Percentiles rank a stretch among this genome's conserved stretches.
These are phyloP conservation scores for Misgurnus mizolepis DNA, from an alignment of 2,113 vertebrate genomes.

Conservation along the genomic window DNA sequence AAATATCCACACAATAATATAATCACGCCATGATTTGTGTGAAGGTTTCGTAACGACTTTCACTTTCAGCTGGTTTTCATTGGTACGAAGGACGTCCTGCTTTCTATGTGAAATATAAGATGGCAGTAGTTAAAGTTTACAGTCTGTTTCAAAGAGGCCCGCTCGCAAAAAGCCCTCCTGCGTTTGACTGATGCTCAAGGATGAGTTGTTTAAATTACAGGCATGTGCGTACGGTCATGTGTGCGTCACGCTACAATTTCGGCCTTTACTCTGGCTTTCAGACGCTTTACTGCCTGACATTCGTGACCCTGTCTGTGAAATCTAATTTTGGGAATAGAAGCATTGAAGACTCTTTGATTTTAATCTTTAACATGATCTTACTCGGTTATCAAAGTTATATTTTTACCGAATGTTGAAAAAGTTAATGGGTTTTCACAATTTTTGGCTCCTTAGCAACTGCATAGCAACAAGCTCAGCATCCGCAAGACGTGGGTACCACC, in stretches of 20 bases:
- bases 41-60: constrained; percentile 1
- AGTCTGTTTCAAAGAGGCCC: constrained; percentile 36
- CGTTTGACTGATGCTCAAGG: constrained; percentile 15
- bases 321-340: too few relatives aligned
- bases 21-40: not conserved
- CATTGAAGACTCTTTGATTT: too few relatives aligned
- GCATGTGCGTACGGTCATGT: not conserved
- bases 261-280: too few relatives aligned
- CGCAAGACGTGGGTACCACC: too few relatives aligned
- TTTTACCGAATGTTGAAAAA: too few relatives aligned
- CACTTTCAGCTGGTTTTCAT: constrained; percentile 15
- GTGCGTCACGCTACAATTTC: not conserved
- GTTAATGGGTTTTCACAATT: too few relatives aligned
- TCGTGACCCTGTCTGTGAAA: too few relatives aligned
- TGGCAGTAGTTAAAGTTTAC: constrained; percentile 46
- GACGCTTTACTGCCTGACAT: too few relatives aligned
- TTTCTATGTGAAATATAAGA: constrained; percentile 43
- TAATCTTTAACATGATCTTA: too few relatives aligned
- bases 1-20: not conserved
- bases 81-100: constrained; percentile 19
- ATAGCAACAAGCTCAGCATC: too few relatives aligned
- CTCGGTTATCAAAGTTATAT: too few relatives aligned
- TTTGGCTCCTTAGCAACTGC: too few relatives aligned
- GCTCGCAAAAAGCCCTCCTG: constrained; percentile 26
- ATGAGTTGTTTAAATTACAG: constrained; percentile 37